phyloP scores from a whole-genome alignment of 2,797 vertebrate genomes.

The Carcharodon carcharias region DNA sequence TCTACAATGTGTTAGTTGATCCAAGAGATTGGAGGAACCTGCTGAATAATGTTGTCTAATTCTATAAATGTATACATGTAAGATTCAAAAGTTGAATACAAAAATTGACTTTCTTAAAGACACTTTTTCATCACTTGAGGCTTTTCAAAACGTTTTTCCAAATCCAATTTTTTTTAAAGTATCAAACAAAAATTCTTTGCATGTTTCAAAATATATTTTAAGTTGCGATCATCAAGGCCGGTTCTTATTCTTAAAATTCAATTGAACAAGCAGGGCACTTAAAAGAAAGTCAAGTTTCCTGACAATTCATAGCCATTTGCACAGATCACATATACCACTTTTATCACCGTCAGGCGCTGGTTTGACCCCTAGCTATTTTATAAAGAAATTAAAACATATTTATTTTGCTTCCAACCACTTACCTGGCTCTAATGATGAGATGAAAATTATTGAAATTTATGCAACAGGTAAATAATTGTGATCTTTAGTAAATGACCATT shows the following conservation, averaged over 20 bases:
- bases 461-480: not conserved
- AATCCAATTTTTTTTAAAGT: not conserved
- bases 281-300: not conserved
- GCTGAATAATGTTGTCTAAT: not conserved
- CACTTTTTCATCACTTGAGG: not conserved
- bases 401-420: not conserved
- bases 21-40: not conserved
- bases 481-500: not conserved
- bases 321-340: not conserved
- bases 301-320: not conserved
- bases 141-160: not conserved
- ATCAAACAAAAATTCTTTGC: not conserved
- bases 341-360: not conserved
- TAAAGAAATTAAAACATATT: not conserved
- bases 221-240: not conserved
- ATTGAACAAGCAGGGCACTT: not conserved
- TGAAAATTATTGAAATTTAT: not conserved
- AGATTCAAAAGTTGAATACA: not conserved
- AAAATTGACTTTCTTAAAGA: not conserved
- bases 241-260: not conserved
- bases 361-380: not conserved
- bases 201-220: not conserved
- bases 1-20: constrained; percentile 33
- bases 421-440: not conserved
- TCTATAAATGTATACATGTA: not conserved